Percentiles rank a stretch among this genome's conserved stretches.
phyloP scores from a whole-genome alignment of 2,797 vertebrate genomes.

The Darevskia nairensis region DNA sequence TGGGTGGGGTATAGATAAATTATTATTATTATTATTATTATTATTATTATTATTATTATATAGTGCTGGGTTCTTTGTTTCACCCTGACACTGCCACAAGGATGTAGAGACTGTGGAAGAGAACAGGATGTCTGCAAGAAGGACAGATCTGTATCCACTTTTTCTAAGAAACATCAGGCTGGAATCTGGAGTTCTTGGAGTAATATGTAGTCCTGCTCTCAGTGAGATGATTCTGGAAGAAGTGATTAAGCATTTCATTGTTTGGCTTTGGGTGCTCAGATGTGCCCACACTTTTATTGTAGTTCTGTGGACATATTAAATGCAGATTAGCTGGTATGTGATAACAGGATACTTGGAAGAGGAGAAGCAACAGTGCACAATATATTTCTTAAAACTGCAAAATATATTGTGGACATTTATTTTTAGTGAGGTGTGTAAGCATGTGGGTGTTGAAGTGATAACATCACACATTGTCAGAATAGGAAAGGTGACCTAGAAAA shows the following conservation, averaged over 20 bases:
- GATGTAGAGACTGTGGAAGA: too few relatives aligned
- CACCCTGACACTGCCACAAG: too few relatives aligned
- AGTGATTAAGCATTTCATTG: background rate
- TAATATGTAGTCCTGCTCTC: background rate
- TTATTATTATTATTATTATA: too few relatives aligned
- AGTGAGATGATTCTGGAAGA: background rate
- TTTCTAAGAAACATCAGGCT: background rate
- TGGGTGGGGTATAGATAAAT: too few relatives aligned
- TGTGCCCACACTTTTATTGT: background rate
- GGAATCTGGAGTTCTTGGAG: background rate
- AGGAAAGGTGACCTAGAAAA: constrained; percentile 17
- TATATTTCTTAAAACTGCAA: background rate
- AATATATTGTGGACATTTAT: background rate
- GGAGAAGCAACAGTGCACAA: background rate
- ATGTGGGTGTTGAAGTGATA: background rate
- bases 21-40: too few relatives aligned
- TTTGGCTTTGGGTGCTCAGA: background rate
- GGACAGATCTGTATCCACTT: background rate
- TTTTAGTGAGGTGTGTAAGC: background rate
- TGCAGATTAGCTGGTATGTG: background rate
- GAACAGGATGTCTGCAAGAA: too few relatives aligned
- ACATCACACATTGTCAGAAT: background rate
- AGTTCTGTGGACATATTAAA: background rate
- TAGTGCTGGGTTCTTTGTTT: too few relatives aligned
- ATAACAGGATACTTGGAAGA: background rate